Conservation (phyloP, 2,888 invertebrate species). For the Aethes cnicana region DNA sequence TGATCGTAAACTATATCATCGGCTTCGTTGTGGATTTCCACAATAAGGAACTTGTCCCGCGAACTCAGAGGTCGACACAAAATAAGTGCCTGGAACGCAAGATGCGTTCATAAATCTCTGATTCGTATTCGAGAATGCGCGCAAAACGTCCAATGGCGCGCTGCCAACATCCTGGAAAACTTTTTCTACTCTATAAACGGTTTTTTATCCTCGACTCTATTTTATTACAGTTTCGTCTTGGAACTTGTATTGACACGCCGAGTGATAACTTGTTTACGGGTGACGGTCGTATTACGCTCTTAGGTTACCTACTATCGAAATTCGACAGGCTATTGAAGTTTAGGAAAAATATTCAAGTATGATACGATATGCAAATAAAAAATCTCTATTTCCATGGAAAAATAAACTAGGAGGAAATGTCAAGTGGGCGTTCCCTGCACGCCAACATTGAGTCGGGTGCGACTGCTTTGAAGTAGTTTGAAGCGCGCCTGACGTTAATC, state of each 20-base stretch:
- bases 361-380: too few relatives aligned
- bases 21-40: too few relatives aligned
- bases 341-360: too few relatives aligned
- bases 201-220: constrained; percentile 16
- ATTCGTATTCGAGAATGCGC: constrained; percentile 6
- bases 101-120: constrained; percentile 10
- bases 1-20: too few relatives aligned
- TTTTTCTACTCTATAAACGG: constrained; percentile 23
- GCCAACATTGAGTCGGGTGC: too few relatives aligned
- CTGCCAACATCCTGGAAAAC: constrained; percentile 23
- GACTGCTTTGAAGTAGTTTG: too few relatives aligned
- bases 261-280: constrained; percentile 3
- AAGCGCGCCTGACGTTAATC: too few relatives aligned
- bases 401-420: too few relatives aligned
- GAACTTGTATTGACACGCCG: constrained; percentile 8
- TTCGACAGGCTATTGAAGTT: too few relatives aligned
- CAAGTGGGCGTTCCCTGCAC: too few relatives aligned
- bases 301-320: background rate
- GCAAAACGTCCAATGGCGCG: constrained; percentile 8
- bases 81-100: constrained; percentile 4
- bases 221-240: constrained; percentile 15
- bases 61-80: constrained; percentile 1
- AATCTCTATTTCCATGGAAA: too few relatives aligned
- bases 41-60: background rate
- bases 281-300: background rate